Evolutionary conservation across 2,113 vertebrate species (phyloP), one percentile per base, ranked within the genome.

Genomic region (Ardeotis arabs): DNA sequence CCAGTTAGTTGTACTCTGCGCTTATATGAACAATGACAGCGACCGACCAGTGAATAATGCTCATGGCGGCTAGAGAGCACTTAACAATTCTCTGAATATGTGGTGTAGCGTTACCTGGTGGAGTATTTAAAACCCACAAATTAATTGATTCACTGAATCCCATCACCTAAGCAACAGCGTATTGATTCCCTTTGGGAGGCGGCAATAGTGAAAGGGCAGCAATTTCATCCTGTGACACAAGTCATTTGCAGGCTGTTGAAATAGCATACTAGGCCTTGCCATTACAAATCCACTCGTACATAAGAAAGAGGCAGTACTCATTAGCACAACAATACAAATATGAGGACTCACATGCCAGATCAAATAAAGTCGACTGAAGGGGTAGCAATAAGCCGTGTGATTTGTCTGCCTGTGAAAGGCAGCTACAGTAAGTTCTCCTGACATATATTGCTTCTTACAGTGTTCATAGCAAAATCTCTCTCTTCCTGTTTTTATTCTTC

Each of bases 391-490:
- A 70, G 12, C 8, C 79, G 5, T 66, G 23, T 45, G 13, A 23
- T 91, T 93, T 91, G 31, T 90, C 28, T 96, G 53, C 45, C 12
- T 66, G 17, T 90, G 72, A 94, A 95, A 90, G 50, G 62, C 45
- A 91, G 45, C 9, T 69, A 53, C 15, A 75, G 22, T 84, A 93
- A 94, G 24, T 59, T 91, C 25, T 75, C 85, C 59, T 90, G 90
- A 92, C 53, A 82, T n/a, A 16, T 10, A 81, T 64, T 67, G 9
- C 62, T 76, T 94, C 44, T 92, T 82, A 64, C 6, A 35, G 13
- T 31, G 6, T 90, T 69, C 7, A 3, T 60, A 70, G 50, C 18
- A 81, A 84, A 85, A 77, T 25, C 2, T 72, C 35, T 93, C 19
- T 82, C 56, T 87, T 66, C 64, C 58, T 78, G 44, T 84, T 96